Conservation (phyloP, 2,113 vertebrate species). For the Microtus oregoni region DNA sequence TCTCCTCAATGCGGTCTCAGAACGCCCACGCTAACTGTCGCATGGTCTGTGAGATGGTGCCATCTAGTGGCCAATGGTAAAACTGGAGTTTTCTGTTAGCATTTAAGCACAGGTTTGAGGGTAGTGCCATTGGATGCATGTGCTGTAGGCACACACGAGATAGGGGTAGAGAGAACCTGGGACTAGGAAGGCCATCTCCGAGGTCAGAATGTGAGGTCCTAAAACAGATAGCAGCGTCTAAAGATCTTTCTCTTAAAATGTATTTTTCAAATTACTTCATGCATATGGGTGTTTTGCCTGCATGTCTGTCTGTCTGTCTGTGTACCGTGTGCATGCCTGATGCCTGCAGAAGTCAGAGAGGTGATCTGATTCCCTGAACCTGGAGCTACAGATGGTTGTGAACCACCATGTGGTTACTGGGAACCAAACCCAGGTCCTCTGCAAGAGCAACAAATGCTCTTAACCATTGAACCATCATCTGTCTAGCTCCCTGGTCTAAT, state of each 20-base stretch:
- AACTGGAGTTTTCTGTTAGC: not conserved
- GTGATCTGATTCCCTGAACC: not conserved
- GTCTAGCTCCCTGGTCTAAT: not conserved
- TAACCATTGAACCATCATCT: not conserved
- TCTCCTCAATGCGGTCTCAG: not conserved
- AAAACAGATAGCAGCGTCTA: not conserved
- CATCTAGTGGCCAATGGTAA: constrained; percentile 77
- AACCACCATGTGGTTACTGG: not conserved
- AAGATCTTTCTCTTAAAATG: not conserved
- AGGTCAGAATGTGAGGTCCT: not conserved
- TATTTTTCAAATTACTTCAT: not conserved
- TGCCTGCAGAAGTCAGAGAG: not conserved
- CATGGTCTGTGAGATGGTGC: constrained; percentile 63
- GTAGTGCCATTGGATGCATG: not conserved
- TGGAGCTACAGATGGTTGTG: not conserved
- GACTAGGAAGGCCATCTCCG: not conserved
- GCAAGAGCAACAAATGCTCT: not conserved
- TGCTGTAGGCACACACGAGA: not conserved
- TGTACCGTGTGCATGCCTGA: not conserved
- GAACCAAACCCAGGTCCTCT: not conserved
- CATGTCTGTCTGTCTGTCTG: not conserved
- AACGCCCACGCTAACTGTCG: not conserved
- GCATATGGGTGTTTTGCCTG: not conserved
- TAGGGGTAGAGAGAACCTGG: not conserved
- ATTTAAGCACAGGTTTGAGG: not conserved